A percentile compares a stretch with the other conserved stretches of the same genome.
phyloP scores from a whole-genome alignment of 2,113 vertebrate genomes.

The Sylvicapra grimmia region DNA sequence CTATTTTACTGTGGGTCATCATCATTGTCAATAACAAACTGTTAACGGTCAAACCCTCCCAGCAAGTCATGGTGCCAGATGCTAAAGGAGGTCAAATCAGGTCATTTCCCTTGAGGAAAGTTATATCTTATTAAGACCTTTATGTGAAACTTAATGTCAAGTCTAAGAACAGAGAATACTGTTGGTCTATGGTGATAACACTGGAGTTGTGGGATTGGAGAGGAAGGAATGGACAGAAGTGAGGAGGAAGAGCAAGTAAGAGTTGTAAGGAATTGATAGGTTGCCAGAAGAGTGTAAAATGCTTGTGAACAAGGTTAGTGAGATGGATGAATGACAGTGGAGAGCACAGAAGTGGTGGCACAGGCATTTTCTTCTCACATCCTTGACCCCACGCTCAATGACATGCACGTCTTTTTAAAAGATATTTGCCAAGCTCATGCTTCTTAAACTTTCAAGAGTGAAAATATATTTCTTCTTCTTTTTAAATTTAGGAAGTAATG shows the following conservation, averaged over 20 bases:
- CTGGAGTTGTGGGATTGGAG: not conserved
- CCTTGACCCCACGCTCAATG: not conserved
- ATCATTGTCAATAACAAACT: not conserved
- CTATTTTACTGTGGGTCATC: not conserved
- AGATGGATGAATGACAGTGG: not conserved
- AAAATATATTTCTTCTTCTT: constrained; percentile 58
- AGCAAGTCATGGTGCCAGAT: not conserved
- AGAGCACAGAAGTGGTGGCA: not conserved
- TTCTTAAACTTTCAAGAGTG: not conserved
- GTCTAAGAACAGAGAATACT: not conserved
- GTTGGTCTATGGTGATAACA: not conserved
- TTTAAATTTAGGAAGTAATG: constrained; percentile 86
- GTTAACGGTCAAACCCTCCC: not conserved
- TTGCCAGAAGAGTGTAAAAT: not conserved
- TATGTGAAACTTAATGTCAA: not conserved
- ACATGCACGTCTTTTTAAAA: not conserved
- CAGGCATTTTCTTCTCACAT: not conserved
- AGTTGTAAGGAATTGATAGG: not conserved
- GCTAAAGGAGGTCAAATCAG: not conserved
- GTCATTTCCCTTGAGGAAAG: not conserved
- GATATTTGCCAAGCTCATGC: not conserved
- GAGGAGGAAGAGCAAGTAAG: not conserved
- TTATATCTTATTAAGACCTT: not conserved
- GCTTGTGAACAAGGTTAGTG: not conserved
- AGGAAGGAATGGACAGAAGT: not conserved